Evolutionary conservation across 2,797 vertebrate species (phyloP).

Genomic region (Protosalanx chinensis): DNA sequence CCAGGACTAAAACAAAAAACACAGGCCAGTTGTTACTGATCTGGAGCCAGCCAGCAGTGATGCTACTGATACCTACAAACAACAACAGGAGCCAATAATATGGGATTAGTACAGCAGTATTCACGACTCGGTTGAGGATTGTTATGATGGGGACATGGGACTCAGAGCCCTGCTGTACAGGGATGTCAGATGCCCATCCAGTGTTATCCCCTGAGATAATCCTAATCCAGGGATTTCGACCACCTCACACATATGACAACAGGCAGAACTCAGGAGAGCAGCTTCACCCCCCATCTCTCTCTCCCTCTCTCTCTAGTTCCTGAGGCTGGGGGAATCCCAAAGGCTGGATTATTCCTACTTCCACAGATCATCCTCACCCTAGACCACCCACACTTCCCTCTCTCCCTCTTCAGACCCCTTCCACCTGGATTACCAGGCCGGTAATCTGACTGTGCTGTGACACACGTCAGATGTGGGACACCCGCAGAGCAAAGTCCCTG

Average conservation of each 20-base stretch:
- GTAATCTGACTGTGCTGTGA: conserved; percentile 68
- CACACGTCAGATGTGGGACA: conserved; percentile 63
- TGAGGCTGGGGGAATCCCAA: conserved; percentile 10
- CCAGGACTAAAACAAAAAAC: conserved; percentile 67
- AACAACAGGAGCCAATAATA: conserved; percentile 61
- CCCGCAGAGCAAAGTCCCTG: conserved; percentile 45
- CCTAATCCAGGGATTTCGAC: conserved; percentile 61
- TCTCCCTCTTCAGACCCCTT: conserved; percentile 36
- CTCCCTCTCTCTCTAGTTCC: not conserved
- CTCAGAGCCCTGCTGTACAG: conserved; percentile 36
- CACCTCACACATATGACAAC: conserved; percentile 50
- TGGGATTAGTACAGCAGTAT: conserved; percentile 50
- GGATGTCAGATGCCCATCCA: conserved; percentile 58
- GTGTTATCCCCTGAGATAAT: conserved; percentile 56
- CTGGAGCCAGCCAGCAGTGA: conserved; percentile 60
- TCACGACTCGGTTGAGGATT: conserved; percentile 52
- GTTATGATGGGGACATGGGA: conserved; percentile 31
- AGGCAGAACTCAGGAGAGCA: conserved; percentile 48
- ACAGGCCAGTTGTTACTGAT: conserved; percentile 62
- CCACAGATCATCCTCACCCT: conserved; percentile 58
- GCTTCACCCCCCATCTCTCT: conserved; percentile 17
- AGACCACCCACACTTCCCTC: conserved; percentile 12
- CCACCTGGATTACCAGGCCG: conserved; percentile 65
- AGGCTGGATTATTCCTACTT: conserved; percentile 65
- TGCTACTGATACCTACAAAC: conserved; percentile 69